Evolutionary conservation across 2,797 vertebrate species (phyloP).

Genomic region (Malurus leucopterus): DNA sequence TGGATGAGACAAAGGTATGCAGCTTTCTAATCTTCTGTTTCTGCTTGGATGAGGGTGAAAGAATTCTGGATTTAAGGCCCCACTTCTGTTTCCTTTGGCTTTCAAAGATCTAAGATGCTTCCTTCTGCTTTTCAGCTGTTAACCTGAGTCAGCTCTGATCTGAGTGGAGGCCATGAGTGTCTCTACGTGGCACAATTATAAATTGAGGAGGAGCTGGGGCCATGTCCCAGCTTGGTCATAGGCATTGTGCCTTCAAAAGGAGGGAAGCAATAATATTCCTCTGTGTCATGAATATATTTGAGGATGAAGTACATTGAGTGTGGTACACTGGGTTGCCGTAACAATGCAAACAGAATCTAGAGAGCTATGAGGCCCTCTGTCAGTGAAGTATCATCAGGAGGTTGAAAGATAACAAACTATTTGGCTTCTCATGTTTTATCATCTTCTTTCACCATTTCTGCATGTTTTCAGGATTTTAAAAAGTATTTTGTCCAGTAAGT

Average conservation of each 20-base stretch:
- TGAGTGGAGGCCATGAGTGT: background rate
- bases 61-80: background rate
- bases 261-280: background rate
- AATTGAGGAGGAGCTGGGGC: background rate
- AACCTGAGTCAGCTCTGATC: background rate
- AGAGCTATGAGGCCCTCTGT: background rate
- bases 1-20: background rate
- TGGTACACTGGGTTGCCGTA: background rate
- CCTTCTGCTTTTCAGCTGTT: background rate
- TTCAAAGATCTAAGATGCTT: background rate
- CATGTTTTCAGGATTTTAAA: background rate
- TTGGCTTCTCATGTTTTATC: background rate
- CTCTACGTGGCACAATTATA: background rate
- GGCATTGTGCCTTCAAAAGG: background rate
- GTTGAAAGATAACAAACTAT: background rate
- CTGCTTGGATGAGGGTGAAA: background rate
- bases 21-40: background rate
- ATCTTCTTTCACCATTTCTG: background rate
- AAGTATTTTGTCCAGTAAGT: background rate
- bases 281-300: background rate
- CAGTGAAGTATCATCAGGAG: background rate
- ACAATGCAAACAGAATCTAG: background rate
- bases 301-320: background rate
- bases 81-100: constrained; percentile 1
- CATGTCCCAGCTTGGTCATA: background rate